A percentile compares a stretch with the other conserved stretches of the same genome.
Evolutionary conservation across 2,888 invertebrate species (phyloP).

Genomic region (Caenorhabditis angaria): DNA sequence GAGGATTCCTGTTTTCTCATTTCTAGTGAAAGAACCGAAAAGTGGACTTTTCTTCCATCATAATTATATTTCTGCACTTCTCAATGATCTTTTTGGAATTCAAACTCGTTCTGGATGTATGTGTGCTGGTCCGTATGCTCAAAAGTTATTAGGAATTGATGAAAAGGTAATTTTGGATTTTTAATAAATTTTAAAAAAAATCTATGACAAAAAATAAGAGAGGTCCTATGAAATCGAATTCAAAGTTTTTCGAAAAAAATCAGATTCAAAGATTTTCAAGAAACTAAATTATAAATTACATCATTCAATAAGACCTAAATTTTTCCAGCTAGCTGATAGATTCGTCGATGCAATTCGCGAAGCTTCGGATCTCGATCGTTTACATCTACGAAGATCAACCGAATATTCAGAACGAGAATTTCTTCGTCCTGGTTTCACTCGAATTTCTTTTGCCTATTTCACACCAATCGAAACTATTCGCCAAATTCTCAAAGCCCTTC

Average conservation of each 20-base stretch:
- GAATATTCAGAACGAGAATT: conserved; percentile 74
- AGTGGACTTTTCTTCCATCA: conserved; percentile 84
- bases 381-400: conserved; percentile 74
- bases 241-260: too few relatives aligned
- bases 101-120: conserved; percentile 74
- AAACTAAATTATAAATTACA: conserved; percentile 1
- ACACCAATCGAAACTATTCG: conserved; percentile 75
- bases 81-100: conserved; percentile 91
- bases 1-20: conserved; percentile 83
- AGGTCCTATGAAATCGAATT: too few relatives aligned
- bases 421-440: conserved; percentile 82
- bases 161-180: conserved; percentile 73
- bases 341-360: conserved; percentile 81
- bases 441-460: conserved; percentile 86
- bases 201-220: too few relatives aligned
- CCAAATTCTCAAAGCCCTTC: conserved; percentile 79
- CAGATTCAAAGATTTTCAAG: too few relatives aligned
- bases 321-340: conserved; percentile 78
- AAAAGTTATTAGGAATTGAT: conserved; percentile 85
- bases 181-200: background rate
- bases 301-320: too few relatives aligned
- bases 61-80: conserved; percentile 85
- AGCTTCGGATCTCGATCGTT: conserved; percentile 77
- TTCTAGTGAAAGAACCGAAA: conserved; percentile 79
- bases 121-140: conserved; percentile 86